These are phyloP conservation scores for Leptinotarsa defecta DNA, from an alignment of 1,140 invertebrate species.

Conservation along the genomic window DNA sequence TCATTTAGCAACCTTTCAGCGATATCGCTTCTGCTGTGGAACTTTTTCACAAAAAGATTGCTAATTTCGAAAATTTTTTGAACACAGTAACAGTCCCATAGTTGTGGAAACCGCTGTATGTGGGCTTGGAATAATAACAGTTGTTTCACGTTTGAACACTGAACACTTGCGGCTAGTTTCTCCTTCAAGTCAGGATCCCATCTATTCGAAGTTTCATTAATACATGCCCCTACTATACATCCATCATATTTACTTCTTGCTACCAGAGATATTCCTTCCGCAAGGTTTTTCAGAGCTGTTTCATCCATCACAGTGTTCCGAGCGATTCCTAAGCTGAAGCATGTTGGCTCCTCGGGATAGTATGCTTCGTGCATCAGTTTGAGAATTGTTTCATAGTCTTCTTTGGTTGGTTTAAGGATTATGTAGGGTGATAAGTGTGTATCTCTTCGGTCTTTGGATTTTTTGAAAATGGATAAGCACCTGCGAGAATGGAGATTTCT, in stretches of 20 bases:
- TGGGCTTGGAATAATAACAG: slow-evolving; percentile 56
- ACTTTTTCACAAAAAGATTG: slow-evolving; percentile 54
- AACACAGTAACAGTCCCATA: slow-evolving; percentile 54
- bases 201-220: slow-evolving; percentile 52
- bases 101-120: slow-evolving; percentile 49
- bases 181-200: slow-evolving; percentile 51
- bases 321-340: slow-evolving; percentile 5
- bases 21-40: slow-evolving; percentile 52
- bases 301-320: slow-evolving; percentile 40
- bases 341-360: slow-evolving; percentile 48
- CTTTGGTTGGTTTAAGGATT: slow-evolving; percentile 39
- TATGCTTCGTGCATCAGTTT: slow-evolving; percentile 48
- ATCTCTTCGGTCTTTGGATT: slow-evolving; percentile 8
- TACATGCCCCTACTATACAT: slow-evolving; percentile 54
- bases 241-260: slow-evolving; percentile 54
- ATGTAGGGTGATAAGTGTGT: slow-evolving; percentile 38
- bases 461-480: background rate
- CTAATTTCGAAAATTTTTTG: slow-evolving; percentile 56
- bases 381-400: slow-evolving; percentile 45
- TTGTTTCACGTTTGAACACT: slow-evolving; percentile 42
- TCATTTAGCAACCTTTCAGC: slow-evolving; percentile 53
- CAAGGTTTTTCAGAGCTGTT: slow-evolving; percentile 47
- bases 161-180: slow-evolving; percentile 48
- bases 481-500: background rate
- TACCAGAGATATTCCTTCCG: slow-evolving; percentile 52